Evolutionary conservation across 1,140 invertebrate genomes (phyloP), one percentile per base, ranked within the genome.

Genomic region (Drosophila sproati): DNA sequence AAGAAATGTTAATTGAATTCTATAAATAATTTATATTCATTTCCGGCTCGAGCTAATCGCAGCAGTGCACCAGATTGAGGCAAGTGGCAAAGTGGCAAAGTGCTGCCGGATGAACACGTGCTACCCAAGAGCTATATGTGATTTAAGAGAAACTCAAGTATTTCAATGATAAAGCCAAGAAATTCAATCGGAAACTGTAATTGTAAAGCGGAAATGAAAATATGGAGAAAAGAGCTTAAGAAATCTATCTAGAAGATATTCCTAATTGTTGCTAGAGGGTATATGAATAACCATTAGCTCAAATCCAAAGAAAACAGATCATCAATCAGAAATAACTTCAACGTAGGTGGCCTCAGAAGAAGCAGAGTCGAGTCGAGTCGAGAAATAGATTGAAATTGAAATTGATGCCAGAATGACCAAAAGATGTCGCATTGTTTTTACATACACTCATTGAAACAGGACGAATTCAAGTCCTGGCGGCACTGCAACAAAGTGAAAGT

Each of bases 401-500:
- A 39, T 59, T 66, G 7, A 20, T 20, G 20, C 20, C 20, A 20
- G 34, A 43, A 57, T 60, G 59, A 54, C 62, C 48, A 45, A 29
- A 32, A 52, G 43, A 52, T 69, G 56, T 60, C 64, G 59, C 63
- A 59, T 75, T 72, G 35, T 72, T 75, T 31, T 50, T 52, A 70
- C 20, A 60, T 32, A 37, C 41, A 52, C 41, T 59, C 41, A 28
- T 7, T 35, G 66, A 55, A 57, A 50, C 82, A 73, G 39, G 39
- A 57, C 51, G 35, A 73, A 62, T 59, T 37, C 29, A 60, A 61
- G 45, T 82, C 66, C 79, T 88, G 56, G 80, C 83, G 83, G 85
- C 67, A 72, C 45, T 73, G 51, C 12, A 3, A 77, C 85, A 88
- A 83, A 88, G 80, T 78, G 83, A 89, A 89, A 88, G 83, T 88